These are phyloP conservation scores for Caenorhabditis sp. DNA, from an alignment of 2,888 invertebrate species.

Conservation along the genomic window DNA sequence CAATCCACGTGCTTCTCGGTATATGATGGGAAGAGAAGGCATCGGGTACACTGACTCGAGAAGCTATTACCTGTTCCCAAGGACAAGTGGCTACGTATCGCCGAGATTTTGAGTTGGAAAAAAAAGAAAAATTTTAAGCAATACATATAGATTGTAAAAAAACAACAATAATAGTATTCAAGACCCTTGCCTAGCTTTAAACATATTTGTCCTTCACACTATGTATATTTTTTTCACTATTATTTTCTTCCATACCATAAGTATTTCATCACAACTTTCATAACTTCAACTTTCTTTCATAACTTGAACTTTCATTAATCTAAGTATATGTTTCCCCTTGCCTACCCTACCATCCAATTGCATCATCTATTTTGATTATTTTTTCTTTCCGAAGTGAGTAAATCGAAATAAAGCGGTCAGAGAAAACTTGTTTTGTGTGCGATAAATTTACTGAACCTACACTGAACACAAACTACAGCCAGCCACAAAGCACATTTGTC, in stretches of 20 bases:
- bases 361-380: neutral
- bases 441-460: conserved; percentile 39
- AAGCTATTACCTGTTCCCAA: conserved; percentile 68
- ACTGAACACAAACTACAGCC: conserved; percentile 56
- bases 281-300: neutral
- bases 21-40: conserved; percentile 79
- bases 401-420: conserved; percentile 40
- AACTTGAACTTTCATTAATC: neutral
- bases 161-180: no score
- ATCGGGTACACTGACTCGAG: conserved; percentile 73
- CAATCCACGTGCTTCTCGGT: conserved; percentile 81
- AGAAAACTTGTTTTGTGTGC: conserved; percentile 55
- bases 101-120: conserved; percentile 45
- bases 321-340: neutral
- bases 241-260: neutral
- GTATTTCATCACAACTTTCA: neutral
- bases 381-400: neutral
- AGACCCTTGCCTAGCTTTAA: conserved; percentile 54
- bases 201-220: conserved; percentile 34
- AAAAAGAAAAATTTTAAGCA: neutral
- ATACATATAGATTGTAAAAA: no score
- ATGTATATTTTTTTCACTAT: conserved; percentile 44
- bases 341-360: neutral
- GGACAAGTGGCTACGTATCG: conserved; percentile 67
- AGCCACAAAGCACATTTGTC: conserved; percentile 45